Base-by-base conservation (phyloP, 2,113 vertebrate species). In the Polyodon spathula region DNA sequence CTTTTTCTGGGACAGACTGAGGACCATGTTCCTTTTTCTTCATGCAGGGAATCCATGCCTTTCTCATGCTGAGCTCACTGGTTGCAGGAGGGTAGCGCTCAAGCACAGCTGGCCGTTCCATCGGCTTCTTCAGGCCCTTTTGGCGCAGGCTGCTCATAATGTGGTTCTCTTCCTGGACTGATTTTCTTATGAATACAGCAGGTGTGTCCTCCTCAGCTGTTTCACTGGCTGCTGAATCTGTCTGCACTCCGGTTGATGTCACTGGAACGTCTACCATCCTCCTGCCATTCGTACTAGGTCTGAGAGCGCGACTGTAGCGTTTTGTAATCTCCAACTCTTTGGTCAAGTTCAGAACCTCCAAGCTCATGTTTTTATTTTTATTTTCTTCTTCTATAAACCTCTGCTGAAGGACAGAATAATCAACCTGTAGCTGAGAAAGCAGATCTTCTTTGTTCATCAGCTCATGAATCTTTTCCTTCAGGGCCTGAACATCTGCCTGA, bases 361-460 rank as follows among this genome's bases (percentile, higher is more conserved):
- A 84, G 10, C 83, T 87, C 87, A 92, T 89, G 63, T 72, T 88
- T 68, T 83, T 90, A 72, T 89, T 97, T 73, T 82, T 92, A 40
- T 76, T 88, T 61, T 94, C 91, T 71, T 97, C 94, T 57, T 91
- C 90, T 66, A 89, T 62, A 67, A 95, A 88, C 58, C 88, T 87
- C 66, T 91, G 89, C 73, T 94, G 92, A 37, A 98, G 89, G 60
- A 94, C 76, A 0, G 89, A 88, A 54, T 92, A 93, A 59, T 98
- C 92, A 0, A 89, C 93, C 61, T 94, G 93, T 55, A 98, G 84
- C 75, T 97, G 95, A 60, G 93, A 92, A 46, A 98, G 89, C 72
- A 92, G 92, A 70, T 99, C 95, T 75, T 99, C 95, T 69, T 93
- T 95, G 82, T 93, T 92, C 96, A 99, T 96, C 62, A 97, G 74